Base-by-base conservation (phyloP, 2,888 invertebrate species). In the Pseudococcus viburni region DNA sequence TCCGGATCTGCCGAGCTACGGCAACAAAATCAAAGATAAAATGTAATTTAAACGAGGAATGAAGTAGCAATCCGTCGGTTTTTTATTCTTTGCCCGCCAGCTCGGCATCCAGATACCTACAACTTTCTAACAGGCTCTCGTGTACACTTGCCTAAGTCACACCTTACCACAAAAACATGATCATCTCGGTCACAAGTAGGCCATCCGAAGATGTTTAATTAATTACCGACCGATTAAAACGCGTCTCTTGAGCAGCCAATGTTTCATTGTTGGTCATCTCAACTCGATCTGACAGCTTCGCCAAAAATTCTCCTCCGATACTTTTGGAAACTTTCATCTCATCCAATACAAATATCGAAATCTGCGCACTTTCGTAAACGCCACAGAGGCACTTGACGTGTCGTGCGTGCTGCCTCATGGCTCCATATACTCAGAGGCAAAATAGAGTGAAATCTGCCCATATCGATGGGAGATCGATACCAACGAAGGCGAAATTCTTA, bases 111-210 rank as follows among this genome's bases (percentile, higher is more conserved):
- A 64, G 84, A 26, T 88, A 42, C 42, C 42, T 42, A 83, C 88
- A 88, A 88, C 88, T 88, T 88, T 88, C 88, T 88, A 88, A 80
- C 88, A 80, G 83, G 83, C 88, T 59, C 59, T 83, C 80, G 80
- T 19, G 46, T 46, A 33, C 17, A 83, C 80, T 39, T 83, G 80
- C 86, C 64, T 68, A 83, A 88, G 88, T 88, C 88, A 83, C 88
- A 88, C 88, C 83, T 83, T 77, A 88, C 80, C 80, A 88, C 88
- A 68, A 86, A 86, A 85, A 85, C 55, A 85, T 19, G 80, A 88
- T 55, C 88, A 80, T 88, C 88, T 83, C 39, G 42, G 88, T 77
- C 80, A 77, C 88, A 88, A 88, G 88, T 88, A 88, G 88, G 88
- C 88, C 88, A 88, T 88, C 88, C 77, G 39, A 26, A 33, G 80